Evolutionary conservation across 2,797 vertebrate genomes (phyloP).

Genomic region (Channa striata): DNA sequence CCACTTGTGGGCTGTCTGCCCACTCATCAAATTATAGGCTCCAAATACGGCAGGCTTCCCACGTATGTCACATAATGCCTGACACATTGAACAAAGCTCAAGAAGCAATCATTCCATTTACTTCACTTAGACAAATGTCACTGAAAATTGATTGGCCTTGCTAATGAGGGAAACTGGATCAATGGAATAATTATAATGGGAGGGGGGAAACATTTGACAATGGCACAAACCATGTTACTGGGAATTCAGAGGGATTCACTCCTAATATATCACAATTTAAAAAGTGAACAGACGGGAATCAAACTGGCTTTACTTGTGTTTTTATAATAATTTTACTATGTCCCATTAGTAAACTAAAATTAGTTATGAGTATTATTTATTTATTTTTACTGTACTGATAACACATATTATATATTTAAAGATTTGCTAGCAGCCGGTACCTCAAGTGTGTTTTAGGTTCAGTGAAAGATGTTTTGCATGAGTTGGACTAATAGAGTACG

Average conservation of each 20-base stretch:
- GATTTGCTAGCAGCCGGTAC: too few relatives aligned
- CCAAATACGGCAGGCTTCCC: slow-evolving; percentile 81
- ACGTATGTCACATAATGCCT: slow-evolving; percentile 81
- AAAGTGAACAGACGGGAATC: slow-evolving; percentile 20
- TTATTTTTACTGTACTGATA: slow-evolving; percentile 5
- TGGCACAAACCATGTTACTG: slow-evolving; percentile 68
- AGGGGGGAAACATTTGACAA: slow-evolving; percentile 68
- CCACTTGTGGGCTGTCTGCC: slow-evolving; percentile 80
- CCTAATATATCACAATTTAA: slow-evolving; percentile 56
- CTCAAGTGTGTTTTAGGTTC: too few relatives aligned
- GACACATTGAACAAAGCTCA: slow-evolving; percentile 82
- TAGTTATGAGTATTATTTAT: slow-evolving; percentile 11
- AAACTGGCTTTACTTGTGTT: slow-evolving; percentile 13
- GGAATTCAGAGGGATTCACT: slow-evolving; percentile 64
- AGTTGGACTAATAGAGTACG: too few relatives aligned
- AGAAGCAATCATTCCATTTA: slow-evolving; percentile 81
- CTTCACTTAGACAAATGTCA: slow-evolving; percentile 84
- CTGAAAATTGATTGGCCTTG: slow-evolving; percentile 78
- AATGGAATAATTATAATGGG: slow-evolving; percentile 79
- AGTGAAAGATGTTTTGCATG: too few relatives aligned
- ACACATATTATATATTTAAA: too few relatives aligned
- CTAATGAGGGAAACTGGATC: slow-evolving; percentile 80
- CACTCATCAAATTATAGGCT: slow-evolving; percentile 85
- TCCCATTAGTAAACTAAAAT: slow-evolving; percentile 5
- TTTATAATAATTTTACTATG: slow-evolving; percentile 3